Evolutionary conservation across 2,888 invertebrate species (phyloP), one percentile per base, ranked within the genome.

Genomic region (Agelastica alni): DNA sequence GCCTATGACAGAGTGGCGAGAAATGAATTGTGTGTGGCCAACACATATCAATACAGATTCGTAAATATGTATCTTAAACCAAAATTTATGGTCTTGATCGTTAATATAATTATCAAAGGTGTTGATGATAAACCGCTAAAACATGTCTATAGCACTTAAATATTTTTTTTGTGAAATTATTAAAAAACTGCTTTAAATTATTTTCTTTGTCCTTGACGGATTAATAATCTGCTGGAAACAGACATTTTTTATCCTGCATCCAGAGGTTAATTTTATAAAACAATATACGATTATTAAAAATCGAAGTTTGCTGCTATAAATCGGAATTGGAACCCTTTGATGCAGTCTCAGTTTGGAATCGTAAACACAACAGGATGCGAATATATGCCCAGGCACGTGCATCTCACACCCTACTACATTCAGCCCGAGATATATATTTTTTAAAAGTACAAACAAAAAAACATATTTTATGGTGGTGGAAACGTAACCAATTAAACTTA

Each of bases 251-350:
- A 69, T 63, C 59, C 66, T 36, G 62, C 69, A 70, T 71, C 71
- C 72, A 67, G 70, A 70, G 72, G 71, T 72, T 71, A 70, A 72
- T 70, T 72, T 71, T 70, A 72, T 71, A 64, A 68, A 67, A 69
- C 71, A 73, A 74, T 75, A 74, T 72, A 73, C 73, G 72, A 70
- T 73, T 73, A 74, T 74, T 71, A 73, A 70, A 73, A 68, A 70
- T 70, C 69, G 70, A 73, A 73, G 71, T 70, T 72, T 55, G 39
- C 66, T 62, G 58, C 67, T 64, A 71, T 72, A 73, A 73, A 73
- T 73, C 70, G 69, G 61, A 68, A 69, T 68, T 61, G 30, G 66
- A 61, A 59, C 63, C 60, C 66, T 59, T 61, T 65, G 69, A 67
- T 69, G 65, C 68, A 65, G 67, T 65, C 68, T 65, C 64, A 63